Base-by-base conservation (phyloP, 2,113 vertebrate species). In the Xyliphius kryptos region DNA sequence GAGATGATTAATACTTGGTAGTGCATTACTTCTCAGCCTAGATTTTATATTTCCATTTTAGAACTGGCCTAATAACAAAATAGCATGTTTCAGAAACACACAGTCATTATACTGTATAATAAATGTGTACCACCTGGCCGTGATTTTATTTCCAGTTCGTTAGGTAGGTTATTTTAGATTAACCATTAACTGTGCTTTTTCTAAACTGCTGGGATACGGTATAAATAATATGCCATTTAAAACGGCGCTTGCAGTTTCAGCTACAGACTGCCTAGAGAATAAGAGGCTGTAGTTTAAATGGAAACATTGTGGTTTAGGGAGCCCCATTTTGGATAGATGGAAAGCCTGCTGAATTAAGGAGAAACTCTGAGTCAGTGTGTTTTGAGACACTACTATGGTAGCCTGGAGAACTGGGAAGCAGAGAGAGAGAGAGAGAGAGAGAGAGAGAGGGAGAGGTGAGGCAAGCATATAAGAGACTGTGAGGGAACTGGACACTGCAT, bases 401-500 rank as follows among this genome's bases (percentile, higher is more conserved):
- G 21, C 37, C 20, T 20, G 32, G 4, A 53, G 43, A 43, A 32
- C 26, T 20, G 64, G 48, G 46, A 48, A 48, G 41, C 9, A 20
- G 16, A 36, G 51, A 49, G 49, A 32, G 16, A 38, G 52, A n/a
- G n/a, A n/a, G n/a, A n/a, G 38, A 43, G 3, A 20, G 57, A 2
- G 20, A 12, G n/a, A n/a, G n/a, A n/a, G n/a, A n/a, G n/a, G n/a
- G n/a, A n/a, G 66, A 67, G 73, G 53, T 67, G 69, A 74, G 72
- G 79, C 76, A 79, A 79, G n/a, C n/a, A n/a, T n/a, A n/a, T n/a
- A n/a, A n/a, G n/a, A n/a, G 15, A 58, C 68, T 72, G 54, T 66
- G 69, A 74, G 72, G 79, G 77, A 80, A 79, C 75, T 67, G 76
- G 76, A 80, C 74, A 65, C 76, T 15, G 17, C 66, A 63, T 40